A percentile compares a stretch with the other conserved stretches of the same genome.
Evolutionary conservation across 2,797 vertebrate genomes (phyloP).

Genomic region (Xenentodon cancila): DNA sequence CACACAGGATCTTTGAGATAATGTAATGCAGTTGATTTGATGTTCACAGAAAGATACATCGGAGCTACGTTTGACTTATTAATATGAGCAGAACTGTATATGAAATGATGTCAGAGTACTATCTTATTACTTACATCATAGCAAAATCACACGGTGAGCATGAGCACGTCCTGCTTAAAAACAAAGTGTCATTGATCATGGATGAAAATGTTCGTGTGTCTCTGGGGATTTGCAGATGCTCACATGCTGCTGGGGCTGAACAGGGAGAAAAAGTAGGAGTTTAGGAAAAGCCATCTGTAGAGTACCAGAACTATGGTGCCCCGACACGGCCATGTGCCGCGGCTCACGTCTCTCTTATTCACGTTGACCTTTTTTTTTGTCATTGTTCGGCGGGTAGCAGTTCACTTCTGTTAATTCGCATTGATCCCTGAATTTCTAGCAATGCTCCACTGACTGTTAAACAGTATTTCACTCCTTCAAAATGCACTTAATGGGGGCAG

Average conservation of each 20-base stretch:
- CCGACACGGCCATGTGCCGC: slow-evolving; percentile 13
- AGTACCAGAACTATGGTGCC: slow-evolving; percentile 20
- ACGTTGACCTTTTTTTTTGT: slow-evolving; percentile 37
- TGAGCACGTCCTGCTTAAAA: slow-evolving; percentile 8
- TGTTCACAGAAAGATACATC: neutral
- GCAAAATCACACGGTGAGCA: too few species aligned
- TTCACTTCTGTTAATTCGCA: slow-evolving; percentile 38
- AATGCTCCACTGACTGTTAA: slow-evolving; percentile 33
- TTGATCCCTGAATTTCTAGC: slow-evolving; percentile 43
- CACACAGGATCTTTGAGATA: slow-evolving; percentile 17
- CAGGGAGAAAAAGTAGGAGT: neutral
- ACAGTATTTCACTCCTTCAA: slow-evolving; percentile 22
- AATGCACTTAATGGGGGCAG: slow-evolving; percentile 29
- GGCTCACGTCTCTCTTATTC: slow-evolving; percentile 34
- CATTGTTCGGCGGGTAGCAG: slow-evolving; percentile 24
- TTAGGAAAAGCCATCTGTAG: slow-evolving; percentile 31
- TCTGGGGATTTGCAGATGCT: slow-evolving; percentile 24
- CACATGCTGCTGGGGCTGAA: neutral
- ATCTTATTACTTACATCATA: too few species aligned
- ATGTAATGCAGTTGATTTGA: slow-evolving; percentile 27
- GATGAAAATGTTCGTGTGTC: slow-evolving; percentile 19
- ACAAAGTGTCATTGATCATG: slow-evolving; percentile 26
- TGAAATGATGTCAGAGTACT: too few species aligned
- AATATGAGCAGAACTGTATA: too few species aligned
- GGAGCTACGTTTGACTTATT: too few species aligned